These are phyloP conservation scores for Xenopus tropicalis DNA, from an alignment of 2,113 vertebrate species.

Conservation along the genomic window DNA sequence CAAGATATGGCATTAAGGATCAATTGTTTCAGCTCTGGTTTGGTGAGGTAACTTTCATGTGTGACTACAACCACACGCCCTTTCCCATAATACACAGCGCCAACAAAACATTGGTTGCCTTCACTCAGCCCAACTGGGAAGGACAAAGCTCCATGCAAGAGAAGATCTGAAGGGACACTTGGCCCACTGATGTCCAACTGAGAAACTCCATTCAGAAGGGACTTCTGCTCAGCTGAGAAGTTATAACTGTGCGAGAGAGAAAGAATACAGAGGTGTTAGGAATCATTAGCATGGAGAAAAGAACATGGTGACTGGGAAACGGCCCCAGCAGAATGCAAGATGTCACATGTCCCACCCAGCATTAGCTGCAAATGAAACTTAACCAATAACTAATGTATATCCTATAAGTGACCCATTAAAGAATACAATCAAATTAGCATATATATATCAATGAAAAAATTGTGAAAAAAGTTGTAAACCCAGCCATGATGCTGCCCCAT, in stretches of 20 bases:
- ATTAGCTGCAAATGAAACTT: too few relatives aligned
- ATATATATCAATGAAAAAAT: too few relatives aligned
- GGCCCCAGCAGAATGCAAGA: too few relatives aligned
- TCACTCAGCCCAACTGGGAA: slow-evolving; percentile 41
- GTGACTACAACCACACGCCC: slow-evolving; percentile 61
- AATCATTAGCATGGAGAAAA: too few relatives aligned
- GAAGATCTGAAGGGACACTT: slow-evolving; percentile 15
- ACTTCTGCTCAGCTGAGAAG: slow-evolving; percentile 48
- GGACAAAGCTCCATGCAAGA: slow-evolving; percentile 36
- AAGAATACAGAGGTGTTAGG: neutral
- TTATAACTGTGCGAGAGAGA: slow-evolving; percentile 59
- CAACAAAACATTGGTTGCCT: slow-evolving; percentile 55
- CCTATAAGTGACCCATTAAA: too few relatives aligned
- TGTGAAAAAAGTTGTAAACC: too few relatives aligned
- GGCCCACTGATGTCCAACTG: neutral
- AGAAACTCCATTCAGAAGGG: slow-evolving; percentile 13
- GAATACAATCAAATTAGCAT: too few relatives aligned
- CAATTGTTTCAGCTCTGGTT: slow-evolving; percentile 49
- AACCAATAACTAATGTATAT: too few relatives aligned
- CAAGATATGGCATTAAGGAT: slow-evolving; percentile 63
- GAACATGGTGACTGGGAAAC: too few relatives aligned
- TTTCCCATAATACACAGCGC: slow-evolving; percentile 66
- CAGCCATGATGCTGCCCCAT: too few relatives aligned
- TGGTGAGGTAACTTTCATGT: slow-evolving; percentile 57
- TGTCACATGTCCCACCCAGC: too few relatives aligned